Base-by-base conservation (phyloP, 2,888 invertebrate genomes). In the Esperia sulphurella region DNA sequence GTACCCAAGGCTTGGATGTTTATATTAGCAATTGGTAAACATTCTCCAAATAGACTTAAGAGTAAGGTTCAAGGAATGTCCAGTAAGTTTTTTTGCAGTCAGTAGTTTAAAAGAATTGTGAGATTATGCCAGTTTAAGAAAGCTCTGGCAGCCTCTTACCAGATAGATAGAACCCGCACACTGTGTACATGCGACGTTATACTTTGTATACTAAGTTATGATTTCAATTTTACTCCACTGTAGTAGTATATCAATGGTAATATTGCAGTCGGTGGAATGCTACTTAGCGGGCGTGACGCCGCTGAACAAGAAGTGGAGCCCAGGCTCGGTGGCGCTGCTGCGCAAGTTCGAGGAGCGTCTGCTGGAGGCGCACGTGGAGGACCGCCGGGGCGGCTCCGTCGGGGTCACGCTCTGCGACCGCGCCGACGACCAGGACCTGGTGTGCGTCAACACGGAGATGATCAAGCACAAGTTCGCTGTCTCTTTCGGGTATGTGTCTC, bases 261-360 rank as follows among this genome's bases (percentile, higher is more conserved):
- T 21, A 21, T 21, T 45, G 8, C 58, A 88, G 88, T 75, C 86
- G 0, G 75, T 75, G 0, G 84, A 86, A 49, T 88, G 88, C 51
- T 80, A 86, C 55, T 61, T 89, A 12, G 78, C 82, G 0, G 85
- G 86, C 1, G 74, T 89, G 28, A 83, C 84, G 4, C 83, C 88
- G 0, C 57, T 72, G 0, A 79, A 80, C 55, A 83, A 79, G 54
- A 75, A 75, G 45, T 89, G 89, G 89, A 77, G 68, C 43, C 51
- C 70, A 0, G 71, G 58, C 1, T 79, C 88, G 0, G 83, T 85
- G 13, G 58, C 67, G 0, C 55, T 86, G 4, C 67, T 89, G 9
- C 68, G 73, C 35, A 65, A 59, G 13, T 82, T 67, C 54, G 56
- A 60, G 29, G 70, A 65, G 1, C 63, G 56, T 1, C 40, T 63